Evolutionary conservation across 1,140 invertebrate species (phyloP), one percentile per base, ranked within the genome.

Genomic region (Tetranychus cinnabarinus): DNA sequence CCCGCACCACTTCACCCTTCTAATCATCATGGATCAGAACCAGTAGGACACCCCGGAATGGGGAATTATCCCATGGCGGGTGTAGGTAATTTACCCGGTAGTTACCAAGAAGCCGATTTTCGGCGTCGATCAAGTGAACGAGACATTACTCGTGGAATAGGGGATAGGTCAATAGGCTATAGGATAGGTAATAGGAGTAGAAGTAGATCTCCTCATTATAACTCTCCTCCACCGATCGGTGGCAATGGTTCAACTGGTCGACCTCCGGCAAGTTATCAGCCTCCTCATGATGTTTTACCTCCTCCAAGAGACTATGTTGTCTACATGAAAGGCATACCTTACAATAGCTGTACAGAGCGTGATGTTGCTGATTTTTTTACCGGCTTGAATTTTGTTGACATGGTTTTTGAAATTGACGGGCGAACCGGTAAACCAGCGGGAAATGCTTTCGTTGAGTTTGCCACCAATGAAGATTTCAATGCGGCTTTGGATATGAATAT

Each of bases 281-380:
- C 8, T 42, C 10, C 39, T 42, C 42, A 42, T 37, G 13, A 34
- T 37, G 31, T 39, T 35, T 12, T 5, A 61, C 46, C 46, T 33
- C 59, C 61, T n/a, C 37, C 31, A 56, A 59, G 61, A 59, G 64
- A 69, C 59, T 63, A 63, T 42, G 60, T 48, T 48, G 33, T 87
- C 0, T 75, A 79, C 61, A 66, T 87, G 0, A 76, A 80, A 57
- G 82, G 85, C 52, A 65, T 87, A 23, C 84, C 85, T 0, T 77
- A 78, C n/a, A 80, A 80, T 35, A 63, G 23, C 64, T 79, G 80
- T 46, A 84, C 82, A 68, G 82, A 85, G 67, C 78, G 82, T 62
- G 84, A 87, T 65, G 79, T 88, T 7, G 78, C 81, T 31, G 82
- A 84, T 66, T 76, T 83, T 57, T 86, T 87, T 67, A 79, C 78